phyloP scores from a whole-genome alignment of 2,797 vertebrate species.

The Acanthurus leucopareius region DNA sequence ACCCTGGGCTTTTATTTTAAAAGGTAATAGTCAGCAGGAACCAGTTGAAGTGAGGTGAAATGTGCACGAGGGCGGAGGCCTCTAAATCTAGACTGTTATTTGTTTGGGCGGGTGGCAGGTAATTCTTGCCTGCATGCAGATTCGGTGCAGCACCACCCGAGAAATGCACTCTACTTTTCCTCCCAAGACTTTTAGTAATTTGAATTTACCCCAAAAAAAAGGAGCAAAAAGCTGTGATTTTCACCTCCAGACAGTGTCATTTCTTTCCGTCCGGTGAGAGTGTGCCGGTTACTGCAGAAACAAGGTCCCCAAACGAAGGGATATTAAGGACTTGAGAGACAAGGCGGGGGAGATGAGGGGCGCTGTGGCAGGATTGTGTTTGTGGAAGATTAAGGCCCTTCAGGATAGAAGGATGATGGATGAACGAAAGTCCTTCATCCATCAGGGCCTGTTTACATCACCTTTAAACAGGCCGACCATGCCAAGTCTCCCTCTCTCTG shows the following conservation, averaged over 20 bases:
- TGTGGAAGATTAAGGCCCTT: slow-evolving; percentile 83
- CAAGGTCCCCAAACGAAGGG: slow-evolving; percentile 66
- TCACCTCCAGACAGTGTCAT: slow-evolving; percentile 65
- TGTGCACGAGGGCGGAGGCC: too few relatives aligned
- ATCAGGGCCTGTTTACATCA: slow-evolving; percentile 82
- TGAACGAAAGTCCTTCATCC: slow-evolving; percentile 77
- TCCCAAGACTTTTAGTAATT: too few relatives aligned
- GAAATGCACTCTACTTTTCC: too few relatives aligned
- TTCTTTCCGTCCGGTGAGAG: slow-evolving; percentile 54
- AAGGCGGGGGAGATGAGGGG: slow-evolving; percentile 65
- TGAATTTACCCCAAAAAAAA: too few relatives aligned
- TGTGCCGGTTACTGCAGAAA: slow-evolving; percentile 46
- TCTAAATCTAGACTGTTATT: too few relatives aligned
- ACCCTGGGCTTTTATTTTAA: too few relatives aligned
- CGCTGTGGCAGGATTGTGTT: slow-evolving; percentile 77
- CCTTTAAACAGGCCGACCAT: slow-evolving; percentile 73
- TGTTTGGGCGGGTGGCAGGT: too few relatives aligned
- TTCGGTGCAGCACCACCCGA: too few relatives aligned
- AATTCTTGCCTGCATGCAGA: too few relatives aligned
- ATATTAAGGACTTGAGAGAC: slow-evolving; percentile 76
- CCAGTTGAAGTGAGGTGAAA: too few relatives aligned
- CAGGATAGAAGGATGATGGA: slow-evolving; percentile 79
- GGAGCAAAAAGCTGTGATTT: slow-evolving; percentile 14
- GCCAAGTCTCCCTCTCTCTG: slow-evolving; percentile 45
- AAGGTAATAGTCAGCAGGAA: too few relatives aligned